Evolutionary conservation across 1,140 invertebrate genomes (phyloP).

Genomic region (Tyrophagus putrescentiae): DNA sequence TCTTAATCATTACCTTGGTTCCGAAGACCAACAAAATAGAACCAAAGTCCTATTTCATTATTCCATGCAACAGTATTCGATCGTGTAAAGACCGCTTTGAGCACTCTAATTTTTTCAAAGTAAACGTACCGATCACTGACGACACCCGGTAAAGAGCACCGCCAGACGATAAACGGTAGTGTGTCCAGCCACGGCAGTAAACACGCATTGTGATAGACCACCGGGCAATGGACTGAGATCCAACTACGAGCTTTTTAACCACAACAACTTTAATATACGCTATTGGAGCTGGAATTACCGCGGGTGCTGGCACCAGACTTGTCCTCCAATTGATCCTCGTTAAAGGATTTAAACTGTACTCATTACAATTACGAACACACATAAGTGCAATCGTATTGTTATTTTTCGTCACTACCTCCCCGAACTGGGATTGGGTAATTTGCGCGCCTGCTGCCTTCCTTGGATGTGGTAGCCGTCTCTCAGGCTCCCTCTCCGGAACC

Average conservation of each 20-base stretch:
- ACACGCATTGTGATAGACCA: slow-evolving; percentile 35
- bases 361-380: slow-evolving; percentile 69
- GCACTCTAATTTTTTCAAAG: slow-evolving; percentile 64
- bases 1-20: slow-evolving; percentile 55
- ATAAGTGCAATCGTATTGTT: slow-evolving; percentile 61
- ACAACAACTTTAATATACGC: slow-evolving; percentile 61
- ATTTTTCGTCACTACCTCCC: slow-evolving; percentile 69
- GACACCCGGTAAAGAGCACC: slow-evolving; percentile 35
- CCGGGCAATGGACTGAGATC: slow-evolving; percentile 29
- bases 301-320: slow-evolving; percentile 56
- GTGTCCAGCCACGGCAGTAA: slow-evolving; percentile 9
- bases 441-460: slow-evolving; percentile 77
- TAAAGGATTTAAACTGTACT: slow-evolving; percentile 75
- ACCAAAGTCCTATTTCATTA: slow-evolving; percentile 63
- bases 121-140: slow-evolving; percentile 39
- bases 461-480: slow-evolving; percentile 82
- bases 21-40: slow-evolving; percentile 44
- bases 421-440: slow-evolving; percentile 67
- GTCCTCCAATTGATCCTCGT: slow-evolving; percentile 71
- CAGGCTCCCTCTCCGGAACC: slow-evolving; percentile 56
- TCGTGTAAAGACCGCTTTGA: slow-evolving; percentile 31
- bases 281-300: slow-evolving; percentile 81
- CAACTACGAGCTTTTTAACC: slow-evolving; percentile 39
- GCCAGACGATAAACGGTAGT: slow-evolving; percentile 26
- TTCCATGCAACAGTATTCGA: slow-evolving; percentile 58